Base-by-base conservation (phyloP, 2,113 vertebrate genomes). In the Potamarius usumacintae region DNA sequence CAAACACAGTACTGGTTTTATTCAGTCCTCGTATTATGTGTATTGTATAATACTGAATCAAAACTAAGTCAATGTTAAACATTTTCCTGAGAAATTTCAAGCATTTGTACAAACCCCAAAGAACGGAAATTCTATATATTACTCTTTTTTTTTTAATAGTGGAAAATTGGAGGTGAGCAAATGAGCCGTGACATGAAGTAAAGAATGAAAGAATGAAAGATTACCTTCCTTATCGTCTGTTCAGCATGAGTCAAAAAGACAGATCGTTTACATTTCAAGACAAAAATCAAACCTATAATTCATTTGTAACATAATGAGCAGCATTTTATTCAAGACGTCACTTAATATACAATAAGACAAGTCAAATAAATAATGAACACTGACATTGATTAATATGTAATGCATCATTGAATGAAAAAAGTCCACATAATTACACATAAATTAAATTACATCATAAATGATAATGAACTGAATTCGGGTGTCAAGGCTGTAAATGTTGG, bases 181-280 rank as follows among this genome's bases (percentile, higher is more conserved):
- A 22, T 9, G 55, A 63, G 18, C 18, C 12, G n/a, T 53, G 57
- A 55, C 11, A 17, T 0, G 27, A n/a, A 78, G 69, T 60, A 52
- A 86, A 86, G 52, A 57, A 83, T 62, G 52, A 52, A 86, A 86
- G 52, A 57, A 83, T 62, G 52, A 88, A 55, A 58, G 22, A 82
- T 82, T 82, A 87, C 86, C 86, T 87, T 85, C 34, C 50, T 67
- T 74, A 27, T 72, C 79, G 20, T 87, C 86, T 89, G 86, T 82
- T 81, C 85, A 58, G 88, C 72, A 62, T 67, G 86, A 86, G 53
- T 8, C 18, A 72, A 12, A 86, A 25, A 53, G 10, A 53, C 14
- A 8, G 60, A 42, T 60, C 9, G 79, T 42, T 60, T 81, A 81
- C 30, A 2, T 81, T 42, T 81, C 55, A 14, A 20, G 55, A 80